phyloP scores from a whole-genome alignment of 35 echinoderm and acorn worm species.

The Eucidaris tribuloides region DNA sequence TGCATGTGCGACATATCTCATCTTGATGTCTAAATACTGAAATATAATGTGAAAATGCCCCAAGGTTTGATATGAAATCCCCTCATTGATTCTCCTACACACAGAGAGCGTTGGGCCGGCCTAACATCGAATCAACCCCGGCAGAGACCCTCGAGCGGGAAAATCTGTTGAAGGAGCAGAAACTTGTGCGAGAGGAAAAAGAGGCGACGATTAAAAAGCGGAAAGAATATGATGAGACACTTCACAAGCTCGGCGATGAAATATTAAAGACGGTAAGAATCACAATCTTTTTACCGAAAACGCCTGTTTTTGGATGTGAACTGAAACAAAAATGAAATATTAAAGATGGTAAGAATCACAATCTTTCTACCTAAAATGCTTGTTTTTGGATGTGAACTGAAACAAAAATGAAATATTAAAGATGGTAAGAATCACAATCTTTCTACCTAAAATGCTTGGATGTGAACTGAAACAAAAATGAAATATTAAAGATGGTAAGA shows the following conservation, averaged over 20 bases:
- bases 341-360: no score
- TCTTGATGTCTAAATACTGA: neutral
- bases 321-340: no score
- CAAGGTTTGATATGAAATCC: neutral
- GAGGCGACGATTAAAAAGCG: constrained; percentile 48
- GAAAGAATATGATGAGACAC: constrained; percentile 56
- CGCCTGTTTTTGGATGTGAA: no score
- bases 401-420: no score
- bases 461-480: no score
- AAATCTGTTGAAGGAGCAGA: constrained; percentile 31
- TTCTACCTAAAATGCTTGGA: no score
- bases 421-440: no score
- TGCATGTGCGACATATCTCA: neutral
- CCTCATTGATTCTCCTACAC: neutral
- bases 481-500: no score
- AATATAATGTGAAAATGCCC: neutral
- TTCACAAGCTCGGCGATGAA: constrained; percentile 33
- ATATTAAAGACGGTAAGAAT: constrained; percentile 68
- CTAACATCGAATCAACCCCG: constrained; percentile 33
- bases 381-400: no score
- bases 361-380: no score
- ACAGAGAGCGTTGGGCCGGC: constrained; percentile 69
- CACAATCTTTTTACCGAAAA: no score
- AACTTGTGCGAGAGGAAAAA: constrained; percentile 41
- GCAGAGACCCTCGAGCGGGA: constrained; percentile 7